Conservation (phyloP, 2,113 vertebrate species). For the Phodopus roborovskii region DNA sequence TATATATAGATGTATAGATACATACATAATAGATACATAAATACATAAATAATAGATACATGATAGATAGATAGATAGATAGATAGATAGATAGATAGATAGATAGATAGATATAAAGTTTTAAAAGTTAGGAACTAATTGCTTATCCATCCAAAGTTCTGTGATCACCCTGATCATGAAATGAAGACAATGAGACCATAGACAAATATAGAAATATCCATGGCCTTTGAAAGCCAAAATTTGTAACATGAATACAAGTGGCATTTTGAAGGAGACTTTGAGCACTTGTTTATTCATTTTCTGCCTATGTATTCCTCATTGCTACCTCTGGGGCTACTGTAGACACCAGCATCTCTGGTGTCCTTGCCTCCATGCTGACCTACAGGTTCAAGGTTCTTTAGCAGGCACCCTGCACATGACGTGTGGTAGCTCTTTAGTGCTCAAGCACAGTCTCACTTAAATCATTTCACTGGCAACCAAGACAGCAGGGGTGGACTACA, state of each 20-base stretch:
- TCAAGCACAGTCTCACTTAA: neutral
- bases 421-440: neutral
- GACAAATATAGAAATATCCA: neutral
- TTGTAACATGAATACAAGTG: neutral
- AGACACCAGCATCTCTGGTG: no score
- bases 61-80: neutral
- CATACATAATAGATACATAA: no score
- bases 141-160: neutral
- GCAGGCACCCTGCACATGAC: neutral
- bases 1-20: neutral
- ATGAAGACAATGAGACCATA: neutral
- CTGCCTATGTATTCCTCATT: neutral
- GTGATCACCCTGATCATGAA: neutral
- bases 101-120: neutral
- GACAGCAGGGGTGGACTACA: no score
- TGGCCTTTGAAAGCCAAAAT: neutral
- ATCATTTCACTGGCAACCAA: neutral
- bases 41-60: neutral
- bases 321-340: neutral
- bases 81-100: no score
- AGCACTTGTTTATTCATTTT: neutral
- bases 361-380: neutral
- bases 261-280: neutral
- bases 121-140: neutral
- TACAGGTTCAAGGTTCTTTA: neutral